Evolutionary conservation across 2,888 invertebrate genomes (phyloP).

Genomic region (Psococerastis gibbosa): DNA sequence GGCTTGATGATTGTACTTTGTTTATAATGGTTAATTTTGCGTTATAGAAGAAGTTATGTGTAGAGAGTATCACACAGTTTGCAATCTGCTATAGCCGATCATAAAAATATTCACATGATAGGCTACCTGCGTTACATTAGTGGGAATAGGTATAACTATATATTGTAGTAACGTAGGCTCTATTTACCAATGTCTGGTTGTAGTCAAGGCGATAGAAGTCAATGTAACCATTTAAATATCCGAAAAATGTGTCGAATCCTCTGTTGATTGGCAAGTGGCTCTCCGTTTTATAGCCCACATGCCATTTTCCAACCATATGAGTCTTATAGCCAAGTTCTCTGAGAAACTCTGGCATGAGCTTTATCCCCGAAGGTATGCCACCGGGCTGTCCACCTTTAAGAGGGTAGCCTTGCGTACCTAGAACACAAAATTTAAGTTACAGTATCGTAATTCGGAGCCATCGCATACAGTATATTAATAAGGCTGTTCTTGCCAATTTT

Average conservation of each 20-base stretch:
- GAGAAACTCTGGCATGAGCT: conserved; percentile 49
- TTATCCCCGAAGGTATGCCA: conserved; percentile 32
- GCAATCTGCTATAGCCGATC: no score
- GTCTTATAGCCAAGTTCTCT: conserved; percentile 49
- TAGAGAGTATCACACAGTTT: no score
- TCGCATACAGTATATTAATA: no score
- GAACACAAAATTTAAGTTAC: background rate
- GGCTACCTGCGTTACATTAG: no score
- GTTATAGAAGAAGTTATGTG: no score
- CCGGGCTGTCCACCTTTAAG: conserved; percentile 27
- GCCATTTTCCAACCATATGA: conserved; percentile 81
- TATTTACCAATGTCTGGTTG: conserved; percentile 4
- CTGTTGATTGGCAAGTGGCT: conserved; percentile 52
- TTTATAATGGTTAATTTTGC: no score
- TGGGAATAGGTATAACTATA: no score
- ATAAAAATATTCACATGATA: no score
- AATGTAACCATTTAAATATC: conserved; percentile 54
- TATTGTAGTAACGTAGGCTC: no score
- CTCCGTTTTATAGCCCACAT: conserved; percentile 55
- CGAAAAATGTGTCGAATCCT: conserved; percentile 64
- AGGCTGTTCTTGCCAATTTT: no score
- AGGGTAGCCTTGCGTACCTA: conserved; percentile 30
- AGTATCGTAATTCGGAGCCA: no score
- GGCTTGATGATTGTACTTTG: no score
- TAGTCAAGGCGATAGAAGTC: conserved; percentile 54